A percentile compares a stretch with the other conserved stretches of the same genome.
Conservation (phyloP, 2,888 invertebrate genomes). For the Orgyia antiqua region DNA sequence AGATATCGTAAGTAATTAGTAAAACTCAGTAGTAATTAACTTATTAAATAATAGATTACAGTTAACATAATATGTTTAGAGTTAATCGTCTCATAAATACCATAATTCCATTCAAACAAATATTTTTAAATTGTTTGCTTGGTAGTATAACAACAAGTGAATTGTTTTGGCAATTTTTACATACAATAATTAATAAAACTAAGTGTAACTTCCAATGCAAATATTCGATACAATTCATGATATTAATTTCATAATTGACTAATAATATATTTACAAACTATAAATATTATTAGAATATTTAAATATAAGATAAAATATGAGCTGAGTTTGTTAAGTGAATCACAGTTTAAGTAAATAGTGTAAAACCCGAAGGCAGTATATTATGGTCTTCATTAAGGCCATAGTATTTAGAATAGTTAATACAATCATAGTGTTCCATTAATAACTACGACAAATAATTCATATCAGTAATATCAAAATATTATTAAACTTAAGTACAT, state of each 20-base stretch:
- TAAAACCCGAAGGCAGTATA: constrained; percentile 55
- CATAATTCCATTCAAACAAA: too few relatives aligned
- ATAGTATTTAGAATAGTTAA: constrained; percentile 41
- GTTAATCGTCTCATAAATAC: too few relatives aligned
- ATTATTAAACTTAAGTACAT: constrained; percentile 58
- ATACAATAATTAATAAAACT: constrained; percentile 30
- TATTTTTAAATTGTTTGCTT: too few relatives aligned
- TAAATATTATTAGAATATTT: constrained; percentile 30
- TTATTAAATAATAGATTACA: too few relatives aligned
- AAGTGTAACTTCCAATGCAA: constrained; percentile 35
- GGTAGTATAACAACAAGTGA: constrained; percentile 27
- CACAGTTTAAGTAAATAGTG: constrained; percentile 68
- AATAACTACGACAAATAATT: constrained; percentile 27
- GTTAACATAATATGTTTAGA: too few relatives aligned
- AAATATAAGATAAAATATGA: constrained; percentile 36
- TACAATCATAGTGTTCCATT: constrained; percentile 32
- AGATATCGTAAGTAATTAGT: too few relatives aligned
- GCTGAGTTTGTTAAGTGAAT: constrained; percentile 68
- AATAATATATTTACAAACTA: constrained; percentile 42
- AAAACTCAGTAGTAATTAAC: too few relatives aligned
- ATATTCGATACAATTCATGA: constrained; percentile 36
- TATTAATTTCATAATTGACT: constrained; percentile 41
- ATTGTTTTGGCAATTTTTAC: constrained; percentile 24
- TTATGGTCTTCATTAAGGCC: constrained; percentile 49
- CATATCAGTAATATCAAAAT: constrained; percentile 45